A percentile compares a stretch with the other conserved stretches of the same genome.
phyloP scores from a whole-genome alignment of 2,888 invertebrate species.

The Hetaerina titia region DNA sequence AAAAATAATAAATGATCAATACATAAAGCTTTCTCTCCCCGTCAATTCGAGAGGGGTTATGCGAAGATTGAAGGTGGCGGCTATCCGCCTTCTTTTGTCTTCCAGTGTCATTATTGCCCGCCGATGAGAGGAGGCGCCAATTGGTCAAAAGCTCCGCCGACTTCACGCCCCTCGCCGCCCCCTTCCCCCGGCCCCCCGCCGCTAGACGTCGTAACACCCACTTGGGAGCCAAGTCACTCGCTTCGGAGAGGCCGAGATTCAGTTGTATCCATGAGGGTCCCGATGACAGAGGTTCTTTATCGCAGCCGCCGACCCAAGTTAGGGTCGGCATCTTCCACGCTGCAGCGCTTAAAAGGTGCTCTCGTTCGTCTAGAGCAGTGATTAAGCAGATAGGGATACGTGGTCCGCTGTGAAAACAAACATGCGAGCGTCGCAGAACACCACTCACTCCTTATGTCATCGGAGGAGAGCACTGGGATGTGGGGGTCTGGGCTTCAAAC shows the following conservation, averaged over 20 bases:
- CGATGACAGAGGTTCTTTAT: not conserved
- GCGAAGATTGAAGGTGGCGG: conserved; percentile 31
- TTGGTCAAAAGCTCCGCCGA: conserved; percentile 24
- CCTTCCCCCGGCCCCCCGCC: not conserved
- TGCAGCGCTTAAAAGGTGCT: too few relatives aligned
- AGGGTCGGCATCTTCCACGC: too few relatives aligned
- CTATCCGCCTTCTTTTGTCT: conserved; percentile 18
- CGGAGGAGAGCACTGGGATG: too few relatives aligned
- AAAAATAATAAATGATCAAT: not conserved
- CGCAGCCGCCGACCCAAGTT: not conserved
- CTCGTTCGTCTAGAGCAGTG: too few relatives aligned
- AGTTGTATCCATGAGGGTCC: not conserved
- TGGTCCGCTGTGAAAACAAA: too few relatives aligned
- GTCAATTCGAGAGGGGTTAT: not conserved
- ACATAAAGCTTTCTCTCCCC: not conserved
- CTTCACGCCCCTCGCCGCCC: not conserved
- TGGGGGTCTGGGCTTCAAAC: too few relatives aligned
- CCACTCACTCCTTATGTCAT: too few relatives aligned
- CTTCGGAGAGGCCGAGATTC: not conserved
- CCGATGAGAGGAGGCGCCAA: conserved; percentile 32
- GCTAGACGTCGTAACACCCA: not conserved
- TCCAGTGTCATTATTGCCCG: conserved; percentile 13
- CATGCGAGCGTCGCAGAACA: too few relatives aligned
- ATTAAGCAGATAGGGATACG: too few relatives aligned
- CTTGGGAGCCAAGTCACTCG: not conserved